Evolutionary conservation across 2,888 invertebrate species (phyloP), one percentile per base, ranked within the genome.

Genomic region (Oscheius sp.): DNA sequence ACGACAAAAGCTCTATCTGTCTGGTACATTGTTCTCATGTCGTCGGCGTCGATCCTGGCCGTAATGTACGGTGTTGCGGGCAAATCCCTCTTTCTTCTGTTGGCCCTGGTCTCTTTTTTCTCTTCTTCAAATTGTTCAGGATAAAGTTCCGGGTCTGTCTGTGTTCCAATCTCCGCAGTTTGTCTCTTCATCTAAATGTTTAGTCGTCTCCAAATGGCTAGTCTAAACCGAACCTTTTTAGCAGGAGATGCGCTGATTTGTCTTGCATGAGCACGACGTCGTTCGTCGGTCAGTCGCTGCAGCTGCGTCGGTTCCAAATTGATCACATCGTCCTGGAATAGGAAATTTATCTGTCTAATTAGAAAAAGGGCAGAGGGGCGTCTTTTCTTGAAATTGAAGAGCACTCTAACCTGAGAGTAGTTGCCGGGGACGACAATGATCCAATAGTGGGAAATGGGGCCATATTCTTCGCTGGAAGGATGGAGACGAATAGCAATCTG

Each of bases 381-480:
- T 35, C 35, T 35, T 35, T 35, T 35, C 35, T 35, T 35, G 35
- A 9, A 35, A 9, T 9, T 3, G 35, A 35, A 9, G 35, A 9
- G 35, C n/a, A 9, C 21, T 46, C 74, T 41, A 70, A 79, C 79
- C 70, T 73, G 69, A 6, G 77, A 72, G 55, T 68, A 84, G 69
- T 96, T 87, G 93, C 94, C 88, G 2, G 97, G 97, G 25, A 99
- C 95, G 73, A 98, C 96, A 84, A 97, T 93, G 87, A 99, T 91
- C 90, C 93, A 96, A 90, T 99, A 99, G 91, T 98, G 95, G 73
- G 95, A 95, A 84, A 99, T 96, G 7, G 96, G 96, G 25, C 99
- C 98, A 89, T 96, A 96, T 90, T 96, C 96, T 91, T 98, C 98
- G 0, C 96, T 95, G 0, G 98, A 97, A 90, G 95, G 95, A 43